Percentiles rank a stretch among this genome's conserved stretches.
Evolutionary conservation across 2,888 invertebrate species (phyloP).

Genomic region (Argynnis bischoffii): DNA sequence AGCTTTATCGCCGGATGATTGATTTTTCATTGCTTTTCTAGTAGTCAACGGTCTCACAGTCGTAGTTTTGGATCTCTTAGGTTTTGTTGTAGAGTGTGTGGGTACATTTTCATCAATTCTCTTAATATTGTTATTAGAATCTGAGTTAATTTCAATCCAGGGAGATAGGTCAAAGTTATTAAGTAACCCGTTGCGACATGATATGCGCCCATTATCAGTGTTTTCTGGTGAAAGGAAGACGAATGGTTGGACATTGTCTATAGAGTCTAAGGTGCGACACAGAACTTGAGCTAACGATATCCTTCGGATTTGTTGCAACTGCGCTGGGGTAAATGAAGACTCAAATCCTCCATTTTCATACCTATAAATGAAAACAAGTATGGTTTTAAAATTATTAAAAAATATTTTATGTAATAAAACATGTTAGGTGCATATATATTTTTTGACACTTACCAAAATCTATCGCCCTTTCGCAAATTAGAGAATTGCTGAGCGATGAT

Average conservation of each 20-base stretch:
- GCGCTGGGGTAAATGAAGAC: conserved; percentile 88
- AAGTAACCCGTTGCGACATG: conserved; percentile 80
- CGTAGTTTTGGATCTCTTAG: conserved; percentile 41
- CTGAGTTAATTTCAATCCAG: conserved; percentile 81
- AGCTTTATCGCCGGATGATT: conserved; percentile 47
- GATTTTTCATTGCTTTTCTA: conserved; percentile 45
- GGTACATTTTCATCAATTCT: conserved; percentile 56
- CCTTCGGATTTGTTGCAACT: conserved; percentile 87
- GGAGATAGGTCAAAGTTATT: conserved; percentile 83
- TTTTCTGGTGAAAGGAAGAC: conserved; percentile 85
- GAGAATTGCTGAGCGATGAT: conserved; percentile 93
- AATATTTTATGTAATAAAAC: no score
- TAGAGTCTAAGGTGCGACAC: conserved; percentile 85
- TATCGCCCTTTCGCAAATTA: conserved; percentile 88
- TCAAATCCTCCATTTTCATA: conserved; percentile 90
- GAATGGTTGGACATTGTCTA: conserved; percentile 87
- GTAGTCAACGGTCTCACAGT: conserved; percentile 55
- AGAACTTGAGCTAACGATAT: conserved; percentile 88
- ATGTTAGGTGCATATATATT: no score
- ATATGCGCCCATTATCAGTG: conserved; percentile 81
- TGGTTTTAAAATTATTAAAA: no score
- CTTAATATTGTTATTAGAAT: conserved; percentile 64
- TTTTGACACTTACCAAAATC: conserved; percentile 84
- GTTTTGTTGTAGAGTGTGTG: conserved; percentile 30
- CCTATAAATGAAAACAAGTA: conserved; percentile 51